These are phyloP conservation scores for Meteorus sp. DNA, from an alignment of 1,140 invertebrate species.

Conservation along the genomic window DNA sequence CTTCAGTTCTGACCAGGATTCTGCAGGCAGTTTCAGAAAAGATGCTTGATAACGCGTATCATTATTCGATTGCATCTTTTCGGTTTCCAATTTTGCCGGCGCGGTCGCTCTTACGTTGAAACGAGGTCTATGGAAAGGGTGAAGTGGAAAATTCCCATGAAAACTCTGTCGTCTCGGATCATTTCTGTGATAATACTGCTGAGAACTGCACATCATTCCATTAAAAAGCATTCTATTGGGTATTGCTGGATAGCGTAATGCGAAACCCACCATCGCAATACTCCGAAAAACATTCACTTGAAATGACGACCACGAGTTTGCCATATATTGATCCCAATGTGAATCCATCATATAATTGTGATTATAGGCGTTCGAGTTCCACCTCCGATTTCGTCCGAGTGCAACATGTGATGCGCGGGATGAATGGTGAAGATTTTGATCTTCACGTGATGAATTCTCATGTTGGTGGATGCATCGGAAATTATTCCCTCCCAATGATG, in stretches of 20 bases:
- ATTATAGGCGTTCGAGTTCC: too few species aligned
- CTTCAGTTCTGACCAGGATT: constrained; percentile 50
- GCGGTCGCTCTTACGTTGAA: neutral
- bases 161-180: neutral
- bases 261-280: constrained; percentile 30
- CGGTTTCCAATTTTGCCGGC: neutral
- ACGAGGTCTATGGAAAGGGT: neutral
- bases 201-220: constrained; percentile 26
- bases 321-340: neutral
- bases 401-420: too few species aligned
- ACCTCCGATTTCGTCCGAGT: too few species aligned
- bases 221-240: constrained; percentile 35
- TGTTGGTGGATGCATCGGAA: too few species aligned
- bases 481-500: too few species aligned
- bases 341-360: neutral
- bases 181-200: constrained; percentile 34
- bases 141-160: neutral
- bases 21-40: constrained; percentile 40
- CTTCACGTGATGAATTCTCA: too few species aligned
- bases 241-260: constrained; percentile 30
- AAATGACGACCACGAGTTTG: constrained; percentile 22
- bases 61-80: neutral
- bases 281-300: constrained; percentile 24
- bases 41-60: constrained; percentile 36
- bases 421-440: neutral